Base-by-base conservation (phyloP, 1,140 invertebrate genomes). In the Elysia chlorotica region DNA sequence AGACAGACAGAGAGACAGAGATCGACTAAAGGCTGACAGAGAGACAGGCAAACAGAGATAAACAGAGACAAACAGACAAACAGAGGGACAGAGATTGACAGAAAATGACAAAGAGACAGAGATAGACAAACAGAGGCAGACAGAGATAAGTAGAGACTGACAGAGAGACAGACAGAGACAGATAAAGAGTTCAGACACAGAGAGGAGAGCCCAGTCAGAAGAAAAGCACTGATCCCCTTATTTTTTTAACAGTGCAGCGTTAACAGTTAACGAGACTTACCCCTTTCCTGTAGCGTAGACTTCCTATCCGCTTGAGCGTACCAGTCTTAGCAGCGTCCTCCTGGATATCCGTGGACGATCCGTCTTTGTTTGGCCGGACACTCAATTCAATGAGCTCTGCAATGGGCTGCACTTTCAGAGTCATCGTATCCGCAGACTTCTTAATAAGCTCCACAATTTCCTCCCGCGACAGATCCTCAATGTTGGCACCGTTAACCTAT, bases 361-460 rank as follows among this genome's bases (percentile, higher is more conserved):
- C 85, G 78, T 86, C 84, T n/a, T 65, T 66, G 6, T 79, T 77
- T 37, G 86, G 82, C 1, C 85, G 74, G 2, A 85, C 80, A 72
- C 84, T 85, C n/a, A 97, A 87, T 88, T 97, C 95, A 75, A 93
- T 93, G 74, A 97, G 87, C 74, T 89, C 86, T 30, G 84, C 83
- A 62, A 88, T 84, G 6, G 85, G 87, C 69, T 87, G 87, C 81
- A 97, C 95, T 92, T 95, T 94, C 36, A 98, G 91, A 54, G 90
- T 92, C 66, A 98, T 93, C 77, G 89, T 91, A 80, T 93, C 93
- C 25, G 92, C 92, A 53, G 94, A 95, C 61, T 93, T 92, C 76
- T 93, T 93, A 78, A 98, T 97, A 78, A 97, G 90, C 83, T 97
- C 95, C 76, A 97, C 96, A 72, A 98, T 94, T 80, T 97, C 94